A percentile compares a stretch with the other conserved stretches of the same genome.
Evolutionary conservation across 2,113 vertebrate species (phyloP).

Genomic region (Chamaetylas fuelleborni): DNA sequence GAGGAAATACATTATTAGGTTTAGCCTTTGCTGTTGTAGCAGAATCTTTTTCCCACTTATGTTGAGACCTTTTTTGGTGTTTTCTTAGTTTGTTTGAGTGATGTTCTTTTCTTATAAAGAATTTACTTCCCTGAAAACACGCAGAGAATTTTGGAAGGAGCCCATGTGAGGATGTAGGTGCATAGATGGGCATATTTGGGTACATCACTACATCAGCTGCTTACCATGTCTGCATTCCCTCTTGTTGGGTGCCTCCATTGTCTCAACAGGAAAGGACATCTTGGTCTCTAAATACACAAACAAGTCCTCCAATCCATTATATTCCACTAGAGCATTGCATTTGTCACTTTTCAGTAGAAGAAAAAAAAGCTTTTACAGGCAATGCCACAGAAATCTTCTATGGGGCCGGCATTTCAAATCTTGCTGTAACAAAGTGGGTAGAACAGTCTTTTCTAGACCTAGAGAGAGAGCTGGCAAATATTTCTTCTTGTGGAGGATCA

Average conservation of each 20-base stretch:
- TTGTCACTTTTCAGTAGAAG: neutral
- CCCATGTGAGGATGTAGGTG: neutral
- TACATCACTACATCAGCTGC: neutral
- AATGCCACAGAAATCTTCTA: neutral
- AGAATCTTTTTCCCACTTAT: neutral
- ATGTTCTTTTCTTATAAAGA: rapidly evolving
- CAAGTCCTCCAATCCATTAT: neutral
- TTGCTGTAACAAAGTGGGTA: neutral
- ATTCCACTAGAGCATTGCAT: neutral
- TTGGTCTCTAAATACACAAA: neutral
- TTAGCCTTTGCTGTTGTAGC: neutral
- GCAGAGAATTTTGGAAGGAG: neutral
- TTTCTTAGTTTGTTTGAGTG: neutral
- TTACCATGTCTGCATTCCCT: neutral
- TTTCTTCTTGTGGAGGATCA: neutral
- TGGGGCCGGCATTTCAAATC: neutral
- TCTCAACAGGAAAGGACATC: neutral
- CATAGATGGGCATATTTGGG: neutral
- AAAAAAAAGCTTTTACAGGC: neutral
- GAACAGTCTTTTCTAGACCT: neutral
- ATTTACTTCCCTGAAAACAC: neutral
- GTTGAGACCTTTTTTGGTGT: too few relatives aligned
- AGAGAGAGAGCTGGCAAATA: neutral
- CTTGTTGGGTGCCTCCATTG: neutral
- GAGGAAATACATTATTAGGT: neutral